These are phyloP conservation scores for Pilophorus perplexus DNA, from an alignment of 2,888 invertebrate genomes.

Conservation along the genomic window DNA sequence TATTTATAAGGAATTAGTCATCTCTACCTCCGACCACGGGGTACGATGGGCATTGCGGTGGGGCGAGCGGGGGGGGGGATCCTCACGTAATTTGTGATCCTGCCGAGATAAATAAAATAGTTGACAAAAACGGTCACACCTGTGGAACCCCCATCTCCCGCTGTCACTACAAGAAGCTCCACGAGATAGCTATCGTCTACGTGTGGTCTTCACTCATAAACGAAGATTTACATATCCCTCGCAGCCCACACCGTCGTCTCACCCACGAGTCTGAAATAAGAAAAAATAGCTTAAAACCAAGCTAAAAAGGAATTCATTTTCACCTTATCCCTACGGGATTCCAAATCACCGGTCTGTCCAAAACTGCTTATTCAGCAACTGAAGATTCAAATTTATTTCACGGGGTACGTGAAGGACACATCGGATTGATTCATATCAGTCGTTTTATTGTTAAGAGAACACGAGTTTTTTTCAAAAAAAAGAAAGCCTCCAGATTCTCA, in stretches of 20 bases:
- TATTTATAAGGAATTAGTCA: conserved; percentile 33
- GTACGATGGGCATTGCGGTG: background rate
- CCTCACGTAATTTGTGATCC: conserved; percentile 29
- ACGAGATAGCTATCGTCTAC: conserved; percentile 38
- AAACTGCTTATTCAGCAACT: too few relatives aligned
- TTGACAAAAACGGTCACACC: conserved; percentile 41
- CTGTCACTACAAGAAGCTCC: conserved; percentile 41
- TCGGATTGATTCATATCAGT: too few relatives aligned
- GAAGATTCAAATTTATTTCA: too few relatives aligned
- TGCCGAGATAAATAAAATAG: conserved; percentile 38
- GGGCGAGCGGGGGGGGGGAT: background rate
- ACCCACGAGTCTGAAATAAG: conserved; percentile 14
- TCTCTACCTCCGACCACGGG: too few relatives aligned
- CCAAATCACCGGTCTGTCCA: background rate
- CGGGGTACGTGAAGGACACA: too few relatives aligned
- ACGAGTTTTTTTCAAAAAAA: too few relatives aligned
- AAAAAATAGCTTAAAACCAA: too few relatives aligned
- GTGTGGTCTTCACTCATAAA: conserved; percentile 42
- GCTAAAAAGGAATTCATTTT: too few relatives aligned
- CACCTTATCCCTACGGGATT: background rate
- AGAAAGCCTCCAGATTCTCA: too few relatives aligned
- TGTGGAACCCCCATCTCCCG: conserved; percentile 24
- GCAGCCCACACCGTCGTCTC: conserved; percentile 35
- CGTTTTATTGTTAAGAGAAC: too few relatives aligned
- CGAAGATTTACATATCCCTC: conserved; percentile 39